Evolutionary conservation across 1,140 invertebrate genomes (phyloP), one percentile per base, ranked within the genome.

Genomic region (Drosophila persimilis): DNA sequence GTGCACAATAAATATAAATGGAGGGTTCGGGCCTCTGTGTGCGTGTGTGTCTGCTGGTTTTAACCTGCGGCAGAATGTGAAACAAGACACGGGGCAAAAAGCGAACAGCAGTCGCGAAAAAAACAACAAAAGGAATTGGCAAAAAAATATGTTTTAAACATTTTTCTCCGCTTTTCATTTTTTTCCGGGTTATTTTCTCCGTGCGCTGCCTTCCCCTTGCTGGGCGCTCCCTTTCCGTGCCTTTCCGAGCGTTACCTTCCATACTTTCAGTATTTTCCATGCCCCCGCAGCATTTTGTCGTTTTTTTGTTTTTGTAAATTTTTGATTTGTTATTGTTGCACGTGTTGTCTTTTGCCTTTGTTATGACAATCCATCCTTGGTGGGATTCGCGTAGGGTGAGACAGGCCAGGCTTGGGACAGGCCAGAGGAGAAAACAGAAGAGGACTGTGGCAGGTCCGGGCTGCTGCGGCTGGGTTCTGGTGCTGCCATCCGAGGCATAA

Each of bases 301-400:
- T 65, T 70, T 70, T 53, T 63, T 45, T 77, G 66, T 88, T 83
- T 88, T 71, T 88, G 79, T 83, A 88, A 83, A 88, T 88, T 88
- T 88, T 88, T 88, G 83, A 88, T 88, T 88, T 88, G 83, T 88
- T 88, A 88, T 88, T 88, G 83, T 88, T 88, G 83, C 83, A 88
- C 83, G 83, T 88, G 83, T 83, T 88, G 83, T 88, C 83, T 81
- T 88, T 86, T 73, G 71, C 83, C 81, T 74, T 80, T 85, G 81
- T 85, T 85, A 78, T 85, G 77, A 77, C 81, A 85, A 85, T 85
- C 84, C 80, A 85, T 85, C 63, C 81, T 77, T 50, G 77, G 63
- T 62, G 67, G 73, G 47, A 59, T 65, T 63, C 43, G 69, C n/a
- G 2, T 22, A 24, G 20, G 1, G 44, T 8, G 6, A 22, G n/a